Conservation (phyloP, 2,113 vertebrate genomes). For the Aleadryas rufinucha region DNA sequence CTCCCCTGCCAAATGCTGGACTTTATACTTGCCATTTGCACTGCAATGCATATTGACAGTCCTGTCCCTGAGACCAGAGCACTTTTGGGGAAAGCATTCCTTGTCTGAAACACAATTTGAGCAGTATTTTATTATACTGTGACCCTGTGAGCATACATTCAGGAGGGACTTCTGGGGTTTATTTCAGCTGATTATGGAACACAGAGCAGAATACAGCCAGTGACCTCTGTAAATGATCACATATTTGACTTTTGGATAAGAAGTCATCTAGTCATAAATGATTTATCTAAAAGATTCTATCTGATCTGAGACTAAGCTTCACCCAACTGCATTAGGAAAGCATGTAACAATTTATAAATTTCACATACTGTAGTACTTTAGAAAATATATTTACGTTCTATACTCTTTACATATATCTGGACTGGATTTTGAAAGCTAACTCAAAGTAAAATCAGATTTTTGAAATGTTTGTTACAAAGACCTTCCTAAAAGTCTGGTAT, state of each 20-base stretch:
- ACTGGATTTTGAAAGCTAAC: conserved; percentile 45
- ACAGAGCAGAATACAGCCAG: conserved; percentile 42
- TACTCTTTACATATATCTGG: conserved; percentile 31
- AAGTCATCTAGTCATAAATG: conserved; percentile 55
- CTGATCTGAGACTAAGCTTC: conserved; percentile 47
- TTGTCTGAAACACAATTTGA: conserved; percentile 41
- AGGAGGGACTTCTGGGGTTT: conserved; percentile 27
- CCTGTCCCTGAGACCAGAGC: background rate
- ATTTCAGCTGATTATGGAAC: conserved; percentile 54
- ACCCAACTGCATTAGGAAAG: conserved; percentile 25
- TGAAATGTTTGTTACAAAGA: conserved; percentile 36
- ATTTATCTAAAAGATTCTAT: conserved; percentile 55
- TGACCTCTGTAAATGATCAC: conserved; percentile 66
- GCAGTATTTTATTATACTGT: conserved; percentile 55
- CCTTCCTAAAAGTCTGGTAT: conserved; percentile 52
- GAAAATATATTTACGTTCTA: conserved; percentile 49
- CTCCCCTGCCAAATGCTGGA: conserved; percentile 18
- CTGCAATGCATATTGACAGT: conserved; percentile 9
- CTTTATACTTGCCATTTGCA: conserved; percentile 20
- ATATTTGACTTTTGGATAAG: conserved; percentile 65
- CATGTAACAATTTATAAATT: conserved; percentile 40
- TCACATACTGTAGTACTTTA: conserved; percentile 51
- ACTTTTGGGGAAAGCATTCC: conserved; percentile 13
- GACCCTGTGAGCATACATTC: conserved; percentile 49
- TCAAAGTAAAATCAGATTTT: conserved; percentile 63